Base-by-base conservation (phyloP, 2,113 vertebrate species). In the Rostratula benghalensis region DNA sequence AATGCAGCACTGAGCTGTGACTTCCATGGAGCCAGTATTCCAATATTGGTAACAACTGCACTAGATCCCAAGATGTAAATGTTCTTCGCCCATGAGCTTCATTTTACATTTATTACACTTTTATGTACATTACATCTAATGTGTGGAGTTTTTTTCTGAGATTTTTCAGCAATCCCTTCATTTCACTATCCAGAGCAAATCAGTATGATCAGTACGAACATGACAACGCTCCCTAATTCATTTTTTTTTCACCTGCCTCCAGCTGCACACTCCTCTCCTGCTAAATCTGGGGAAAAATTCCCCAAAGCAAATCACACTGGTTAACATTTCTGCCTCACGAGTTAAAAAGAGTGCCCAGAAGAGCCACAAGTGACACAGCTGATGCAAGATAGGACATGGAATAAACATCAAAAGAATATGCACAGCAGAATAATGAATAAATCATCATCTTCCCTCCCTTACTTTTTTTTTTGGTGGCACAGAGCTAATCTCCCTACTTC, bases 331-430 rank as follows among this genome's bases (percentile, higher is more conserved):
- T 89, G 67, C 74, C 37, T 93, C 7, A 30, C 48, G 33, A 71
- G 8, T 51, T 69, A 74, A 69, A 73, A 22, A 22, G 1, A 84
- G 35, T 1, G 3, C 46, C 78, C 46, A 70, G 60, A 74, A 71
- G n/a, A 85, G 22, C 18, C 15, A 39, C 0, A 0, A 77, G 8
- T 23, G 28, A 67, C 9, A 61, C 7, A 75, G 33, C 16, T 80
- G 37, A 83, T 89, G 31, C 30, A 77, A 77, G 43, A 83, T 0
- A 83, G 13, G 45, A 19, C n/a, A 88, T 2, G 2, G 33, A 83
- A 90, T 24, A 85, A 87, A 67, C 23, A 81, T 20, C 43, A 57
- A 48, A 53, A 41, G 17, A 73, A 87, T 13, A 71, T 0, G 4
- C 20, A 60, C 28, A 61, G 17, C 28, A 71, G 46, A 56, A 54